These are phyloP conservation scores for Xestia c-nigrum DNA, from an alignment of 2,888 invertebrate species.

Conservation along the genomic window DNA sequence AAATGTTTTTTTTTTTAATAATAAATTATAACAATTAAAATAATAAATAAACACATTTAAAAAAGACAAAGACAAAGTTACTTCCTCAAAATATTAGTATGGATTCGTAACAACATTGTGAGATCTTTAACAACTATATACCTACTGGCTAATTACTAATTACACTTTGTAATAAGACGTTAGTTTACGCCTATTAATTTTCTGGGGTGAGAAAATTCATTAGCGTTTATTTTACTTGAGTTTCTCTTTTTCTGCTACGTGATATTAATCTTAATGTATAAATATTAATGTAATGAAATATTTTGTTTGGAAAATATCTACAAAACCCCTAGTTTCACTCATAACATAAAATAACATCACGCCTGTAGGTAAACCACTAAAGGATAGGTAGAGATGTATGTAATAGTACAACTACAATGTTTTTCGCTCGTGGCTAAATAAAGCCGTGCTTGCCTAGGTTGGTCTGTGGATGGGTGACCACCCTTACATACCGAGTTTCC, in stretches of 20 bases:
- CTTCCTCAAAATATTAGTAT: neutral
- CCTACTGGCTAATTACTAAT: slow-evolving; percentile 16
- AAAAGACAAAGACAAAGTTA: too few species aligned
- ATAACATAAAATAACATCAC: neutral
- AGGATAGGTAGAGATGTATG: neutral
- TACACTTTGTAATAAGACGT: slow-evolving; percentile 21
- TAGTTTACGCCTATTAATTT: slow-evolving; percentile 35
- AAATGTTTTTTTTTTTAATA: too few species aligned
- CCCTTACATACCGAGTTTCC: too few species aligned
- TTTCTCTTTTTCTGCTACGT: slow-evolving; percentile 16
- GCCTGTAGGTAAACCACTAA: neutral
- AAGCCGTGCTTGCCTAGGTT: too few species aligned
- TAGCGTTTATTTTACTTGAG: neutral
- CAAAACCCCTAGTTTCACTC: neutral
- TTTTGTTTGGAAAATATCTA: neutral
- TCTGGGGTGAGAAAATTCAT: slow-evolving; percentile 30
- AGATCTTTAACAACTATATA: neutral
- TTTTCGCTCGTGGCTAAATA: neutral
- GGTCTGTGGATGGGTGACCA: too few species aligned
- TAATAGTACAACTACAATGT: neutral
- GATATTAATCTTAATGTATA: slow-evolving; percentile 3
- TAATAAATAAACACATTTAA: too few species aligned
- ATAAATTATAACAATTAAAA: too few species aligned
- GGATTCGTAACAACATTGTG: neutral
- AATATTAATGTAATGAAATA: neutral